A percentile compares a stretch with the other conserved stretches of the same genome.
Conservation (phyloP, 2,888 invertebrate species). For the Temnothorax rugatulus region DNA sequence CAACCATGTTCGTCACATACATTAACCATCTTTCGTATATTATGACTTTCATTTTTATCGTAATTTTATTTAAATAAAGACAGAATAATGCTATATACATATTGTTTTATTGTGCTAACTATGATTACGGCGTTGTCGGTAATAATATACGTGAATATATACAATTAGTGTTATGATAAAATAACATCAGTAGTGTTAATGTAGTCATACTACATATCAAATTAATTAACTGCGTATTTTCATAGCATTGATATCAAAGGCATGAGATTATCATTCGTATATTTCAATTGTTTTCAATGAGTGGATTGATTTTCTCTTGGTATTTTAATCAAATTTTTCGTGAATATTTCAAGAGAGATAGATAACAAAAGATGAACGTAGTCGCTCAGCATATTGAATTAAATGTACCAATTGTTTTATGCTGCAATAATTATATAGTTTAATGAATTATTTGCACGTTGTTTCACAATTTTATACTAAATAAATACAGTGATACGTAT, state of each 20-base stretch:
- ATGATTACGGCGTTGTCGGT: background rate
- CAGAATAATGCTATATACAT: background rate
- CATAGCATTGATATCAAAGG: background rate
- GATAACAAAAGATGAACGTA: background rate
- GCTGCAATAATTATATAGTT: background rate
- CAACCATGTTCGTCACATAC: background rate
- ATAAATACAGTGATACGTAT: background rate
- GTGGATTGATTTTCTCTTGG: background rate
- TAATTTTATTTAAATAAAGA: background rate
- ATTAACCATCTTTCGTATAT: background rate
- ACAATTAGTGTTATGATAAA: background rate
- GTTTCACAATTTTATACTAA: constrained; percentile 11
- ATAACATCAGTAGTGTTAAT: background rate
- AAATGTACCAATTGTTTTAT: background rate
- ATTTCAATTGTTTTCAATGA: constrained; percentile 1
- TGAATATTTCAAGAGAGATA: background rate
- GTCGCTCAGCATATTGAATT: background rate
- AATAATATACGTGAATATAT: background rate
- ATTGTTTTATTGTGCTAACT: background rate
- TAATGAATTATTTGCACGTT: background rate
- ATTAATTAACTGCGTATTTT: constrained; percentile 26
- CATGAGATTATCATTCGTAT: constrained; percentile 1
- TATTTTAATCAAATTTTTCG: background rate
- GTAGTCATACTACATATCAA: constrained; percentile 11
- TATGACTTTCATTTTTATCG: background rate